phyloP scores from a whole-genome alignment of 1,140 invertebrate species.

The Zaprionus ornatus region DNA sequence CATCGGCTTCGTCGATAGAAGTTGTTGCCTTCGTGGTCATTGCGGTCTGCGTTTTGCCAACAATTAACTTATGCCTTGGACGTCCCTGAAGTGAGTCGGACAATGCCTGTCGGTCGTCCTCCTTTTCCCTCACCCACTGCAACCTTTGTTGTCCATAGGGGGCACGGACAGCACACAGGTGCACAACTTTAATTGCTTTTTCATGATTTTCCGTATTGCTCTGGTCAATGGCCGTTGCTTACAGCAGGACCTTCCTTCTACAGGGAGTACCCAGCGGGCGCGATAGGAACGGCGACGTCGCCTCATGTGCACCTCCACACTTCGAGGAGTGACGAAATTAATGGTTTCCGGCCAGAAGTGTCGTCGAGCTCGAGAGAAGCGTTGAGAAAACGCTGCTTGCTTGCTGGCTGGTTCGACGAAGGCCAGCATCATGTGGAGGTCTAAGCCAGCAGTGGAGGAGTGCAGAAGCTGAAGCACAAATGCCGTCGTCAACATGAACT shows the following conservation, averaged over 20 bases:
- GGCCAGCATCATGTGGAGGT: slow-evolving; percentile 38
- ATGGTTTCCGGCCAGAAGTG: slow-evolving; percentile 73
- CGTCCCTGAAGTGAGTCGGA: slow-evolving; percentile 46
- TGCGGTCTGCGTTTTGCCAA: slow-evolving; percentile 63
- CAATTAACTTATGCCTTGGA: slow-evolving; percentile 69
- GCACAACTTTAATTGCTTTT: slow-evolving; percentile 69
- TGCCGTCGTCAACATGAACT: slow-evolving; percentile 41
- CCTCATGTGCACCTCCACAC: slow-evolving; percentile 54
- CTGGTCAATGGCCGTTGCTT: slow-evolving; percentile 36
- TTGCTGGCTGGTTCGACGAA: slow-evolving; percentile 1
- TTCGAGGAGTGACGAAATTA: slow-evolving; percentile 80
- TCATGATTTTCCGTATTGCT: slow-evolving; percentile 71
- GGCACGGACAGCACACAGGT: slow-evolving; percentile 43
- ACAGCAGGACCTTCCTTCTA: not conserved
- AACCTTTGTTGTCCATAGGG: not conserved
- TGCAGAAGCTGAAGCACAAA: slow-evolving; percentile 18
- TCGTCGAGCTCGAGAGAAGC: slow-evolving; percentile 59
- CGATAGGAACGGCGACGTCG: slow-evolving; percentile 26
- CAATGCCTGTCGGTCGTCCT: not conserved
- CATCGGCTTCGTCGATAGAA: slow-evolving; percentile 9
- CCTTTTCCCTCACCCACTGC: not conserved
- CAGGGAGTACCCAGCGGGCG: not conserved
- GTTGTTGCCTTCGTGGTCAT: slow-evolving; percentile 53
- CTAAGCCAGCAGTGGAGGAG: slow-evolving; percentile 15
- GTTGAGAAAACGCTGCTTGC: slow-evolving; percentile 64